Percentiles rank a stretch among this genome's conserved stretches.
Conservation (phyloP, 2,113 vertebrate species). For the Oreochromis aureus region DNA sequence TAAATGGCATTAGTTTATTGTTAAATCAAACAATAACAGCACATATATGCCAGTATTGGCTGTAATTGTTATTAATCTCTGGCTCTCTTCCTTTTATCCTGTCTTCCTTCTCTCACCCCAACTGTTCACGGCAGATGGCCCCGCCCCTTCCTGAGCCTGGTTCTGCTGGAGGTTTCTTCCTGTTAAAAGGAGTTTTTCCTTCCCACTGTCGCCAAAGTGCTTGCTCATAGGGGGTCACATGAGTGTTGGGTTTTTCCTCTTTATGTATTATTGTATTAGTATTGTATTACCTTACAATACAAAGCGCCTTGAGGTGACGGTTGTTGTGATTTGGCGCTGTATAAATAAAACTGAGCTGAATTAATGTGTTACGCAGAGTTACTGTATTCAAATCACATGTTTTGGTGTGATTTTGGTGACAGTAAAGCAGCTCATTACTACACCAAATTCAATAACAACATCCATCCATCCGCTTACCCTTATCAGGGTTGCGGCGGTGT, state of each 20-base stretch:
- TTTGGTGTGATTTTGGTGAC: not conserved
- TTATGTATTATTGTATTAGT: not conserved
- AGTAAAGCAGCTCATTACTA: not conserved
- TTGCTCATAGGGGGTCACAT: not conserved
- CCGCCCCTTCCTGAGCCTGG: not conserved
- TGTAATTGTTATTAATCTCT: not conserved
- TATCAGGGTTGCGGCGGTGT: fast-evolving
- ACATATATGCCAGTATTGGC: fast-evolving
- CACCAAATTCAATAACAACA: not conserved
- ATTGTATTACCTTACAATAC: not conserved
- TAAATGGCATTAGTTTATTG: not conserved
- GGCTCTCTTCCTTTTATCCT: not conserved
- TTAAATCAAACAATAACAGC: not conserved
- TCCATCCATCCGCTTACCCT: not conserved
- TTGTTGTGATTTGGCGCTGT: fast-evolving
- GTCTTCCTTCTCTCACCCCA: not conserved
- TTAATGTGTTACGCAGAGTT: fast-evolving
- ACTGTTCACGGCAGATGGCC: not conserved
- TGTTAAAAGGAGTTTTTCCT: not conserved
- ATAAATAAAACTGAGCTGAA: fast-evolving
- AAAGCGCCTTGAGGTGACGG: not conserved
- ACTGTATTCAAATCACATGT: not conserved
- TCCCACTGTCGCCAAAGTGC: not conserved
- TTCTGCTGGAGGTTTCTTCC: not conserved
- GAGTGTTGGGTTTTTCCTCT: not conserved